These are phyloP conservation scores for Acridotheres tristis DNA, from an alignment of 2,797 vertebrate genomes.

Conservation along the genomic window DNA sequence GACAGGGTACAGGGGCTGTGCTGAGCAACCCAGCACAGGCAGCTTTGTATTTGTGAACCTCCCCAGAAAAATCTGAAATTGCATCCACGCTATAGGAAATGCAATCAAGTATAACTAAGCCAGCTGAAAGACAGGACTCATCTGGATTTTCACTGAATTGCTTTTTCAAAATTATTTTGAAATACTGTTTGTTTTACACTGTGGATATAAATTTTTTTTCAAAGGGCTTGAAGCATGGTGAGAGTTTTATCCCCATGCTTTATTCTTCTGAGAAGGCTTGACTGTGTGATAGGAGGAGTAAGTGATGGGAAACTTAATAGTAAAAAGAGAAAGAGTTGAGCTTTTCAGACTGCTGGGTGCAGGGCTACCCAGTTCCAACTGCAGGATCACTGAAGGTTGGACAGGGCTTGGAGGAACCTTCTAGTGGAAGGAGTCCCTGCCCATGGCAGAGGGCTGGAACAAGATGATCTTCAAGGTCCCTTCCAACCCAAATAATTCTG, in stretches of 20 bases:
- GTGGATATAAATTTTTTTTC: not conserved
- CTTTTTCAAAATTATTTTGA: not conserved
- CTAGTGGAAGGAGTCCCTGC: not conserved
- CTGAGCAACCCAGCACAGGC: not conserved
- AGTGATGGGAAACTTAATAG: not conserved
- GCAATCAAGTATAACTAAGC: not conserved
- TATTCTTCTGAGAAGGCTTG: not conserved
- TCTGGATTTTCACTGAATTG: not conserved
- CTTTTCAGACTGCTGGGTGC: not conserved
- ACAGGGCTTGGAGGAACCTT: not conserved
- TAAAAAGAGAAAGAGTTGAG: not conserved
- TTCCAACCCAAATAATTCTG: not conserved
- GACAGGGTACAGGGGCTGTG: not conserved
- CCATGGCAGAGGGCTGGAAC: not conserved
- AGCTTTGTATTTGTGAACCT: not conserved
- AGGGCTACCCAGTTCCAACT: not conserved
- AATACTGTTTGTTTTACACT: not conserved
- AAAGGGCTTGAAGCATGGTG: accelerated
- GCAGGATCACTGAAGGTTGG: not conserved
- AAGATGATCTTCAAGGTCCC: not conserved
- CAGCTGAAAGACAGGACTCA: not conserved
- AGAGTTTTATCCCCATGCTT: not conserved
- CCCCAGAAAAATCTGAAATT: not conserved
- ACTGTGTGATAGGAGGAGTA: not conserved
- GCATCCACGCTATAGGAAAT: not conserved